Base-by-base conservation (phyloP, 2,113 vertebrate species). In the Grantiella picta region DNA sequence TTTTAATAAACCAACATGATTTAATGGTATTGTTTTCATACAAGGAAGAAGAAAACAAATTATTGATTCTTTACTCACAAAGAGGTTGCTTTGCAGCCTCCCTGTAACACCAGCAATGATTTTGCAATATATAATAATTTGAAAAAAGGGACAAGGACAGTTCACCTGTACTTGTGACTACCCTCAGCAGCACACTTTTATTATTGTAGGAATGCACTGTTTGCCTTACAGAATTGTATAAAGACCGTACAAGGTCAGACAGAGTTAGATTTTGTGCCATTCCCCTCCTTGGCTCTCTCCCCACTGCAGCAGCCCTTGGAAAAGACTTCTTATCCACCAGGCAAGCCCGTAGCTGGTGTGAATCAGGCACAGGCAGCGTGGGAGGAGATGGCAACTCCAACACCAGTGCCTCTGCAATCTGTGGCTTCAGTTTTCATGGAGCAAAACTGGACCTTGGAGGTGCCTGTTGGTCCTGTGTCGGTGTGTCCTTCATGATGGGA, bases 1-100 rank as follows among this genome's bases (percentile, higher is more conserved):
- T 90, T 93, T 90, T 83, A 93, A 92, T 84, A 87, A 93, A 82
- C 29, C 45, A 45, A 23, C 20, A 11, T 61, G 66, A 92, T 90
- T 93, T 95, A 90, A 86, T 63, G 47, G 59, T 47, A 50, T 64
- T 92, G 40, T 94, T 95, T 85, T 87, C 71, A 77, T 65, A 73
- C 18, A 76, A 28, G 35, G 50, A 45, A 88, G 66, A 82, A 93
- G 50, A 89, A 79, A 90, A 86, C 29, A 68, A 93, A 82, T 69
- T 82, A 95, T 92, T 50, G 85, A 95, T 93, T 85, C 54, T 69
- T 92, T 36, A 28, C 54, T 61, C 50, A 73, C 21, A 19, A 45
- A 87, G 71, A 93, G 23, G 61, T 35, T 76, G 66, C 56, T 93
- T 94, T 92, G 35, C 75, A 85, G 85, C 44, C 45, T 91, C 57